A percentile compares a stretch with the other conserved stretches of the same genome.
phyloP scores from a whole-genome alignment of 2,888 invertebrate genomes.

The Papilio gigon region DNA sequence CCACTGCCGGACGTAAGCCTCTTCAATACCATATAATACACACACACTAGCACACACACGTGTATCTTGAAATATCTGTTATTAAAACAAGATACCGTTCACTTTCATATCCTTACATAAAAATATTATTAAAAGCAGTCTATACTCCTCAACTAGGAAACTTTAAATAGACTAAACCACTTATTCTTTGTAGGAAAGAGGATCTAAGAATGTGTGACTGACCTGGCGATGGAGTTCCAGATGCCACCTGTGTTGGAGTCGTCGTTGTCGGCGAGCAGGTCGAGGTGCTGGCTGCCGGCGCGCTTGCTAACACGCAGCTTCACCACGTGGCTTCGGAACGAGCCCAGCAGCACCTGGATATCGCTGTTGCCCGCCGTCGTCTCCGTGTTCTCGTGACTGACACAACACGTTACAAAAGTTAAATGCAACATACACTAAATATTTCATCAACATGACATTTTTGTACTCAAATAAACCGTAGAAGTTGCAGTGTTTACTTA shows the following conservation, averaged over 20 bases:
- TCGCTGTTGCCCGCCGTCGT: slow-evolving; percentile 86
- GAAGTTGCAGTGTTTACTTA: slow-evolving; percentile 54
- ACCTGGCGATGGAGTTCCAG: slow-evolving; percentile 98
- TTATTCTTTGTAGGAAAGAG: too few relatives aligned
- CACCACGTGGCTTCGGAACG: slow-evolving; percentile 94
- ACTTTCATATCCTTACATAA: too few relatives aligned
- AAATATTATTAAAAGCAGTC: too few relatives aligned
- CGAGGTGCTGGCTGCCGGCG: slow-evolving; percentile 92
- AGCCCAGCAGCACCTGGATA: slow-evolving; percentile 90
- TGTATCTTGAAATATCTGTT: too few relatives aligned
- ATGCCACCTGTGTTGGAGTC: slow-evolving; percentile 86
- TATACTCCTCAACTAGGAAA: too few relatives aligned
- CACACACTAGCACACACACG: too few relatives aligned
- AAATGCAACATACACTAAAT: neutral
- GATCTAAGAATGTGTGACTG: neutral
- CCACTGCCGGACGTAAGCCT: too few relatives aligned
- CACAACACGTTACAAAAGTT: neutral
- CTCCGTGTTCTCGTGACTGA: slow-evolving; percentile 89
- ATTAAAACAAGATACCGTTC: too few relatives aligned
- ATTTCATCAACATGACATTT: neutral
- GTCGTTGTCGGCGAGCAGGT: slow-evolving; percentile 92
- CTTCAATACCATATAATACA: too few relatives aligned
- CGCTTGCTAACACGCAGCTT: slow-evolving; percentile 96
- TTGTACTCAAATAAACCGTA: neutral
- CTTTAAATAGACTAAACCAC: too few relatives aligned